A percentile compares a stretch with the other conserved stretches of the same genome.
Evolutionary conservation across 2,113 vertebrate species (phyloP).

Genomic region (Onychorhynchus coronatus): DNA sequence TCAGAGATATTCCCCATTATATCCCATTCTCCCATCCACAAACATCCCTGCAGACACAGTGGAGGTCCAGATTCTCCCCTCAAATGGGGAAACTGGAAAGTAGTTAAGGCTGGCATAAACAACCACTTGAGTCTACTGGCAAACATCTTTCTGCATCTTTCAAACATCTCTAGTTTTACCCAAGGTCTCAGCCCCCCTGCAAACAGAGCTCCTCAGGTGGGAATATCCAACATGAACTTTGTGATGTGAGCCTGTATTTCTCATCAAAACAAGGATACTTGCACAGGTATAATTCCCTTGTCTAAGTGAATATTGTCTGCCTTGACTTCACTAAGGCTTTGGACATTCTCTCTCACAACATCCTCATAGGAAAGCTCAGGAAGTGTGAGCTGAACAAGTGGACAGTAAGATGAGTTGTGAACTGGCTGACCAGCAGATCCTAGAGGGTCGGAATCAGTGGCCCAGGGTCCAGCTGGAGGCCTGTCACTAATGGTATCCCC

Average conservation of each 20-base stretch:
- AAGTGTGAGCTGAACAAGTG: not conserved
- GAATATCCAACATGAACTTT: not conserved
- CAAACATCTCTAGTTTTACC: not conserved
- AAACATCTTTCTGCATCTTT: not conserved
- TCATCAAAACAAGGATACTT: not conserved
- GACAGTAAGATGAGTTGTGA: not conserved
- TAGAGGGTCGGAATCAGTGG: not conserved
- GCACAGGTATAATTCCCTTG: not conserved
- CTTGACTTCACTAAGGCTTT: not conserved
- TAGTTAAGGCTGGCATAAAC: not conserved
- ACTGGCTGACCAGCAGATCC: not conserved
- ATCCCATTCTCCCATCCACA: not conserved
- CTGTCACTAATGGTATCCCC: not conserved
- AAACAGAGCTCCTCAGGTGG: not conserved
- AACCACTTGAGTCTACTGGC: not conserved
- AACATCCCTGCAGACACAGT: not conserved
- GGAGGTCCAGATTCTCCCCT: not conserved
- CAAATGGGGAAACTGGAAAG: not conserved
- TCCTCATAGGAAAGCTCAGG: not conserved
- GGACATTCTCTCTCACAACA: not conserved
- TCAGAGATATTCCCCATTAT: not conserved
- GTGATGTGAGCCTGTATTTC: not conserved
- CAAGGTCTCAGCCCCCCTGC: not conserved
- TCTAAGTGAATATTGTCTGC: not conserved
- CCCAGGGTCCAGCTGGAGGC: not conserved